These are phyloP conservation scores for Typhlichthys subterraneus DNA, from an alignment of 2,797 vertebrate species.

Conservation along the genomic window DNA sequence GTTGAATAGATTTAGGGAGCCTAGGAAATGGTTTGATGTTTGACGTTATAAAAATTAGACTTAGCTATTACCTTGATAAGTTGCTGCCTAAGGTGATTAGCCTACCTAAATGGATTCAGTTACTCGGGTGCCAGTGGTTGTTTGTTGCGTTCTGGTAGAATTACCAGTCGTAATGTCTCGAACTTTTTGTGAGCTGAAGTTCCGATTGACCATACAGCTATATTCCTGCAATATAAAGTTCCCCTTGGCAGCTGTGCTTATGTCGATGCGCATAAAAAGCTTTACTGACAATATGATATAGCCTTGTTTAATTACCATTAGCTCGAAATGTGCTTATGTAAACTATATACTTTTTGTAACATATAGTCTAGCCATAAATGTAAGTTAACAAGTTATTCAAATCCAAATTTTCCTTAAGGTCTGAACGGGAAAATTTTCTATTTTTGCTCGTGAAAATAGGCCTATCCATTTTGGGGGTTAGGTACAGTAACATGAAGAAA, in stretches of 20 bases:
- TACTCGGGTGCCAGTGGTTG: constrained; percentile 10
- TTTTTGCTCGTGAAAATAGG: too few relatives aligned
- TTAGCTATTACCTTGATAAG: constrained; percentile 46
- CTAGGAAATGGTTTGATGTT: constrained; percentile 1
- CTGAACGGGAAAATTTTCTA: too few relatives aligned
- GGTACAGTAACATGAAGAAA: too few relatives aligned
- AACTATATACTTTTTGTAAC: too few relatives aligned
- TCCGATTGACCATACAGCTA: neutral
- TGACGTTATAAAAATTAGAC: constrained; percentile 29
- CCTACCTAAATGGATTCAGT: constrained; percentile 40
- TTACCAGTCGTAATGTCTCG: neutral
- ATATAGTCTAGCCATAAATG: too few relatives aligned
- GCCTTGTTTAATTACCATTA: too few relatives aligned
- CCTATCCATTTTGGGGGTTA: too few relatives aligned
- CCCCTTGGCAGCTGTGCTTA: neutral
- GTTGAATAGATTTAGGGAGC: too few relatives aligned
- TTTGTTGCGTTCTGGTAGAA: neutral
- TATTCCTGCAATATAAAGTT: neutral
- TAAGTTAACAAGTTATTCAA: too few relatives aligned
- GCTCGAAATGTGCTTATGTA: too few relatives aligned
- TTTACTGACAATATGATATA: too few relatives aligned
- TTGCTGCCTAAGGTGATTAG: constrained; percentile 67
- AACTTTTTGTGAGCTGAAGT: constrained; percentile 19
- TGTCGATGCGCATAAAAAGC: neutral
- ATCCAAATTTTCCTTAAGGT: too few relatives aligned